These are phyloP conservation scores for Copidosoma floridanum DNA, from an alignment of 1,140 invertebrate genomes.

Conservation along the genomic window DNA sequence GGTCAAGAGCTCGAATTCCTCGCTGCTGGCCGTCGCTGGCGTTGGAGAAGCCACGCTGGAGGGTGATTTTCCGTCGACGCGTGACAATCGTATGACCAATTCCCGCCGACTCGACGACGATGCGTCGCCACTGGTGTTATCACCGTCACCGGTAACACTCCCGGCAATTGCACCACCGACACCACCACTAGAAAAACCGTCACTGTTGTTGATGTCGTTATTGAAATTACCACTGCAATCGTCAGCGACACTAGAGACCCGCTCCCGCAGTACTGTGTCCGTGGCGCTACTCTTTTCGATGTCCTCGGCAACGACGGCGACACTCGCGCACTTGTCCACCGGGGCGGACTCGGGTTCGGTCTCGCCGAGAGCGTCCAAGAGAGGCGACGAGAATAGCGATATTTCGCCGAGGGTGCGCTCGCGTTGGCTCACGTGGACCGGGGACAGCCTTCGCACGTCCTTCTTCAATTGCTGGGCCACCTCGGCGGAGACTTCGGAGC, in stretches of 20 bases:
- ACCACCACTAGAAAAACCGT: neutral
- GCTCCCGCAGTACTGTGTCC: too few relatives aligned
- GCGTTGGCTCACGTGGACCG: slow-evolving; percentile 47
- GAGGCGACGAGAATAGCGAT: slow-evolving; percentile 38
- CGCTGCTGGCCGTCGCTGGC: neutral
- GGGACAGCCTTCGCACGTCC: slow-evolving; percentile 49
- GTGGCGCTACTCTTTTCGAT: slow-evolving; percentile 26
- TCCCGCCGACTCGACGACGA: neutral
- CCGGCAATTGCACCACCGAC: neutral
- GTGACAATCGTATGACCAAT: slow-evolving; percentile 28
- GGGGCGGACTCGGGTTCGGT: neutral
- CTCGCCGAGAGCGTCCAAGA: neutral
- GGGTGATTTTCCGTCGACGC: slow-evolving; percentile 23
- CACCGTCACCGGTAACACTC: neutral
- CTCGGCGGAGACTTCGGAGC: slow-evolving; percentile 49
- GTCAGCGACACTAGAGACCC: neutral
- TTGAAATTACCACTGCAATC: too few relatives aligned
- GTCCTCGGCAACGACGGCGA: neutral
- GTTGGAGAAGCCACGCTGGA: neutral
- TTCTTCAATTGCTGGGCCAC: slow-evolving; percentile 46
- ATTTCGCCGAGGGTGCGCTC: slow-evolving; percentile 53
- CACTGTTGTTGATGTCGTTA: too few relatives aligned
- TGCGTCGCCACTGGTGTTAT: neutral
- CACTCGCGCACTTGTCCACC: neutral
- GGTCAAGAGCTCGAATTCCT: neutral